These are phyloP conservation scores for Andrena hattorfiana DNA, from an alignment of 2,888 invertebrate species.

Conservation along the genomic window DNA sequence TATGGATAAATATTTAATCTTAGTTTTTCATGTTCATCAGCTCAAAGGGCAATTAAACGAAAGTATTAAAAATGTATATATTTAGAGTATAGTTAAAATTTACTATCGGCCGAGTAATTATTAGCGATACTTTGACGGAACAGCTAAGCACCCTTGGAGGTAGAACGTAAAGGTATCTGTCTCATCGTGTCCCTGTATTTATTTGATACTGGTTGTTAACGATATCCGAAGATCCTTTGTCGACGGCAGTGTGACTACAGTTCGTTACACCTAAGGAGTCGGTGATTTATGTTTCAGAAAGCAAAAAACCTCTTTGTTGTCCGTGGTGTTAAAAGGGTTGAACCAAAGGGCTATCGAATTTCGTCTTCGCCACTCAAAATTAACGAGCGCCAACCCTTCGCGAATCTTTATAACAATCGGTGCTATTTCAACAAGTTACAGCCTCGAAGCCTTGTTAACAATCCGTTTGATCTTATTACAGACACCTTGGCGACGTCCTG, in stretches of 20 bases:
- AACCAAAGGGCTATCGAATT: slow-evolving; percentile 58
- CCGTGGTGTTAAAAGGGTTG: slow-evolving; percentile 49
- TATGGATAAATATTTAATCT: not conserved
- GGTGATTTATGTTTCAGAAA: slow-evolving; percentile 55
- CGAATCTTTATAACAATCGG: slow-evolving; percentile 60
- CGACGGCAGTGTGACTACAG: slow-evolving; percentile 35
- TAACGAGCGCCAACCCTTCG: slow-evolving; percentile 65
- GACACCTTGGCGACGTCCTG: not conserved
- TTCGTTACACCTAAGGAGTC: slow-evolving; percentile 64
- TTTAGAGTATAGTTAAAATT: not conserved
- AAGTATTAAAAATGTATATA: not conserved
- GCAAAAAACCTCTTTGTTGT: slow-evolving; percentile 56
- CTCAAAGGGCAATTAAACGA: not conserved
- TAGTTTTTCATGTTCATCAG: not conserved
- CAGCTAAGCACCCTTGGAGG: not conserved
- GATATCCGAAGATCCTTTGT: slow-evolving; percentile 61
- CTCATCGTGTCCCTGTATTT: slow-evolving; percentile 25
- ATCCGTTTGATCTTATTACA: slow-evolving; percentile 50
- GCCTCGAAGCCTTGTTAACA: slow-evolving; percentile 54
- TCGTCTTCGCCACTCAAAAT: slow-evolving; percentile 63
- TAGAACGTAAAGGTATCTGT: slow-evolving; percentile 15
- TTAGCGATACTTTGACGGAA: not conserved
- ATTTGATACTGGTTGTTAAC: slow-evolving; percentile 59
- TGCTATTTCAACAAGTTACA: slow-evolving; percentile 51
- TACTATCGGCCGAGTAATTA: not conserved